These are phyloP conservation scores for Tetanocera ferruginea DNA, from an alignment of 2,888 invertebrate genomes.

Conservation along the genomic window DNA sequence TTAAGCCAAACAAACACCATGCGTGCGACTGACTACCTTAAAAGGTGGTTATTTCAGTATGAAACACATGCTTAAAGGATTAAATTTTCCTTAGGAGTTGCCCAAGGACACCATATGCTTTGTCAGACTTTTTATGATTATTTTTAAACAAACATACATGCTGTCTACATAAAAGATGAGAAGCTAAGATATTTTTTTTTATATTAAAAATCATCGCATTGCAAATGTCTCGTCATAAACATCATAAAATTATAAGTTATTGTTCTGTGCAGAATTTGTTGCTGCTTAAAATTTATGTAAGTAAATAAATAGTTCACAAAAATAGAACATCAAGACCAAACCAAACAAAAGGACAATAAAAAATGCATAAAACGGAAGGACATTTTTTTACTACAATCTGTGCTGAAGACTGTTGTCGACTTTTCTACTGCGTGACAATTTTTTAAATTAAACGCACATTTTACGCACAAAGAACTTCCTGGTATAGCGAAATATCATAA, in stretches of 20 bases:
- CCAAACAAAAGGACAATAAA: constrained; percentile 53
- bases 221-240: not conserved
- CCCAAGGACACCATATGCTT: not conserved
- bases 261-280: not conserved
- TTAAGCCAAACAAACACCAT: constrained; percentile 57
- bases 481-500: not conserved
- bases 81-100: not conserved
- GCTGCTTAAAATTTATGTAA: not conserved
- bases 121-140: not conserved
- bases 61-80: constrained; percentile 39
- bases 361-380: not conserved
- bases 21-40: constrained; percentile 42
- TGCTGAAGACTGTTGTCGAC: not conserved
- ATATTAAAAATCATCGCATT: not conserved
- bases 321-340: constrained; percentile 60
- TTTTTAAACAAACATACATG: not conserved
- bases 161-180: not conserved
- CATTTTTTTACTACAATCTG: not conserved
- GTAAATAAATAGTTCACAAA: constrained; percentile 61
- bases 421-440: not conserved
- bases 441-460: constrained; percentile 24
- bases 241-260: constrained; percentile 7
- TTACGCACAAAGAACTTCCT: constrained; percentile 18
- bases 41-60: not conserved
- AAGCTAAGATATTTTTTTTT: not conserved